A percentile compares a stretch with the other conserved stretches of the same genome.
Evolutionary conservation across 1,140 invertebrate species (phyloP).

Genomic region (Drosophila rufa): DNA sequence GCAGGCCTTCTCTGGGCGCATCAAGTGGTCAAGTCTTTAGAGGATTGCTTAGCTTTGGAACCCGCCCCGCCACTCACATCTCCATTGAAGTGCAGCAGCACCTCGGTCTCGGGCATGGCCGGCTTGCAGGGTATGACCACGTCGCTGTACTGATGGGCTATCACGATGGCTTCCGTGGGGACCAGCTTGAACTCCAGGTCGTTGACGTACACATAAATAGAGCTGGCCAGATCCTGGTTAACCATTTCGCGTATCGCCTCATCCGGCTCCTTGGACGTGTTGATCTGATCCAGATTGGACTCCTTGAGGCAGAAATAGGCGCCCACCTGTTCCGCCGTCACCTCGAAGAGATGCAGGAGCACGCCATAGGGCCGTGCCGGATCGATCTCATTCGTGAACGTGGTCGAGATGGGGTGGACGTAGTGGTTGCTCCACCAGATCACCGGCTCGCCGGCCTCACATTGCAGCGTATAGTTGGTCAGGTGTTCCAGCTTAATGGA

Average conservation of each 20-base stretch:
- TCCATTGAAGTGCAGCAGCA: constrained; percentile 85
- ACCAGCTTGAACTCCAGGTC: constrained; percentile 87
- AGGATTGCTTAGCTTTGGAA: not conserved
- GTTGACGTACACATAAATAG: constrained; percentile 89
- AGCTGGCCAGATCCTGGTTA: constrained; percentile 85
- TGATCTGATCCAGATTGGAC: constrained; percentile 1
- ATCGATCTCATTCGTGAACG: constrained; percentile 55
- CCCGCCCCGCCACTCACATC: constrained; percentile 50
- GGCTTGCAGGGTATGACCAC: constrained; percentile 89
- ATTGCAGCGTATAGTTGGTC: constrained; percentile 86
- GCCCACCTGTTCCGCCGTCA: constrained; percentile 86
- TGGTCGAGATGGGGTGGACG: not conserved
- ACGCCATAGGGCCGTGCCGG: constrained; percentile 81
- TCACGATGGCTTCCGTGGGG: constrained; percentile 79
- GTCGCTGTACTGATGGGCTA: constrained; percentile 83
- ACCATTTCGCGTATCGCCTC: constrained; percentile 79
- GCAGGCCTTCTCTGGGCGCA: not conserved
- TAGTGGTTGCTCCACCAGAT: constrained; percentile 85
- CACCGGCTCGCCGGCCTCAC: constrained; percentile 85
- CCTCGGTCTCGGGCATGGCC: constrained; percentile 88
- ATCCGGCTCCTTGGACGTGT: constrained; percentile 7
- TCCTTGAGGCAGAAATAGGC: constrained; percentile 87
- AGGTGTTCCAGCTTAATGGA: constrained; percentile 85
- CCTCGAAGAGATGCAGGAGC: constrained; percentile 84
- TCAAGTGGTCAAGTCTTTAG: not conserved